Conservation (phyloP, 2,888 invertebrate species). For the Melinopterus prodromus region DNA sequence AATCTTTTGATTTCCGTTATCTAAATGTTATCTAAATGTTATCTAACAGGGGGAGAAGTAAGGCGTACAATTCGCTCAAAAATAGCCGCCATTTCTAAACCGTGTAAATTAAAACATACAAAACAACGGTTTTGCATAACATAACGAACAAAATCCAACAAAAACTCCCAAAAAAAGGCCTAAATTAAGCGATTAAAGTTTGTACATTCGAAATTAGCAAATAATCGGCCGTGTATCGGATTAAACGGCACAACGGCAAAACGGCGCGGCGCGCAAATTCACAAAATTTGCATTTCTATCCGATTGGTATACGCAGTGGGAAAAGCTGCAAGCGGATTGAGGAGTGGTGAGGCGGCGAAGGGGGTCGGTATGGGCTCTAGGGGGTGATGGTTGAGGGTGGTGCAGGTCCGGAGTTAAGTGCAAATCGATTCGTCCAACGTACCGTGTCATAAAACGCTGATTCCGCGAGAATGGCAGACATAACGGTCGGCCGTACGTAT, state of each 20-base stretch:
- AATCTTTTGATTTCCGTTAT: too few species aligned
- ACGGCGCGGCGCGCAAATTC: slow-evolving; percentile 13
- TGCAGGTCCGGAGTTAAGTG: slow-evolving; percentile 21
- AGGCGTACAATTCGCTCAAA: too few species aligned
- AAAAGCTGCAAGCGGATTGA: slow-evolving; percentile 19
- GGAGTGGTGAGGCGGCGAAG: neutral
- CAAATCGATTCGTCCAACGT: slow-evolving; percentile 29
- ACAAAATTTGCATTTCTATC: slow-evolving; percentile 22
- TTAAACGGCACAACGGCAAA: neutral
- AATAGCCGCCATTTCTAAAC: too few species aligned
- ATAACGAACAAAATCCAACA: neutral
- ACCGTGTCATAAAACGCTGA: slow-evolving; percentile 30
- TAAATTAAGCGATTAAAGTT: slow-evolving; percentile 18
- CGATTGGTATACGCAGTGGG: slow-evolving; percentile 12
- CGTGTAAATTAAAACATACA: too few species aligned
- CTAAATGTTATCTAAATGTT: too few species aligned
- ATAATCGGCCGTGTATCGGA: slow-evolving; percentile 23
- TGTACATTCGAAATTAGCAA: slow-evolving; percentile 24
- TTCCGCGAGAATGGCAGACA: slow-evolving; percentile 23
- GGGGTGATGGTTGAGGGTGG: slow-evolving; percentile 12
- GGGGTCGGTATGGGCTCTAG: slow-evolving; percentile 13
- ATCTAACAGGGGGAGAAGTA: too few species aligned
- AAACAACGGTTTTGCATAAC: neutral
- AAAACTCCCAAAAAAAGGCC: neutral
- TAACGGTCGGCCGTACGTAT: slow-evolving; percentile 9